Base-by-base conservation (phyloP, 2,797 vertebrate genomes). In the Sebastolobus alascanus region DNA sequence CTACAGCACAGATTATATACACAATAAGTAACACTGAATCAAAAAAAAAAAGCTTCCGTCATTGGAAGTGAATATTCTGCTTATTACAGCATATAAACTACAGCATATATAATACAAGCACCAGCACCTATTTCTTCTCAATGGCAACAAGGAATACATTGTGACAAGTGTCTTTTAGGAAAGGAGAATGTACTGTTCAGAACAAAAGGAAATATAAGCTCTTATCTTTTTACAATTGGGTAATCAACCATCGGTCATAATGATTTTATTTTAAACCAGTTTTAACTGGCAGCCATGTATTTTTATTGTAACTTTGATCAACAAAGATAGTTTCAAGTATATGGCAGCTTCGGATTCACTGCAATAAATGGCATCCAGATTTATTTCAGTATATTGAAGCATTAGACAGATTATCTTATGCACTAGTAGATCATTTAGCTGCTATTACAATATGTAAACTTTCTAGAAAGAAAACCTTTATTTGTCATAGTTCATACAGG, bases 271-370 rank as follows among this genome's bases (percentile, higher is more conserved):
- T 31, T 67, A 56, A 61, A 73, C 35, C 12, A 67, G 7, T 22
- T 73, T 9, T 55, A 68, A 76, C 40, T 68, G 59, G 59, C 61
- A 77, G 20, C 18, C 9, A 12, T 40, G 22, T 60, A 3, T 66
- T 76, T 68, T 52, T 43, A 66, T 12, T 68, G 18, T 81, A 33
- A 63, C 52, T 52, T 67, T 83, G 60, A 56, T 75, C 7, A 83
- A 78, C 68, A 86, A 71, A 68, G 55, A 70, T 18, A 70, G 6
- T 50, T 40, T 20, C 18, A 69, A 81, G 54, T 59, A 60, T 85
- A 85, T 82, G 83, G 80, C 78, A 87, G 73, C 83, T 82, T 85
- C 69, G 18, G 43, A 82, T 81, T 87, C 54, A 86, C 9, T 80
- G 75, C 59, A 79, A 68, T 52, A 70, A 84, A 85, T 69, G 74